Evolutionary conservation across 2,797 vertebrate genomes (phyloP), one percentile per base, ranked within the genome.

Genomic region (Thamnophis elegans): DNA sequence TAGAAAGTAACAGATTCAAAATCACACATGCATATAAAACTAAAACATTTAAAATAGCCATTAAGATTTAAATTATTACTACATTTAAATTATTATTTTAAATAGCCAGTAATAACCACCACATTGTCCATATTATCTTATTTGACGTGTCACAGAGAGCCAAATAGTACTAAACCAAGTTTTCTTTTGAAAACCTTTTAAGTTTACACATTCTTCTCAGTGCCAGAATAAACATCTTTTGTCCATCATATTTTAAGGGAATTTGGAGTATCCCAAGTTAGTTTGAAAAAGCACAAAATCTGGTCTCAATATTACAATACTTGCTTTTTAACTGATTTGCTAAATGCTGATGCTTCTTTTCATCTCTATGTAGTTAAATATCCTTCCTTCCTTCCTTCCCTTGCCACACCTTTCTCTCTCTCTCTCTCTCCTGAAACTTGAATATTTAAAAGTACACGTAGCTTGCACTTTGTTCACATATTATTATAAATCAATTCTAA

Each of bases 251-350:
- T 53, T 85, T 90, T 36, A 22, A 5, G 22, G 47, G 55, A 85
- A n/a, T 47, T 73, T 56, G 14, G 78, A 58, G 36, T 86, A 91
- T 65, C 65, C 47, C 5, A 55, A 55, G 3, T 78, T 5, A 10
- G 58, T 16, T 60, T 89, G 42, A 78, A 42, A 85, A n/a, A 86
- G 8, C 28, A 86, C 47, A 85, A 65, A 56, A 56, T 14, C 28
- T 58, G 55, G 28, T 20, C 16, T 82, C 53, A 53, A 26, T 88
- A 60, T 32, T 90, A 85, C 16, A 82, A 36, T 82, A 25, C 11
- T n/a, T 88, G n/a, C 56, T 26, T 78, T 93, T 78, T 25, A 68
- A 28, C 53, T 90, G n/a, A 42, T 91, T 68, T 87, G 86, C 59
- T 65, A 91, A 85, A 42, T 32, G 28, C 51, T 25, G 58, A 58